Evolutionary conservation across 1,140 invertebrate species (phyloP).

Genomic region (Micrasema longulum): DNA sequence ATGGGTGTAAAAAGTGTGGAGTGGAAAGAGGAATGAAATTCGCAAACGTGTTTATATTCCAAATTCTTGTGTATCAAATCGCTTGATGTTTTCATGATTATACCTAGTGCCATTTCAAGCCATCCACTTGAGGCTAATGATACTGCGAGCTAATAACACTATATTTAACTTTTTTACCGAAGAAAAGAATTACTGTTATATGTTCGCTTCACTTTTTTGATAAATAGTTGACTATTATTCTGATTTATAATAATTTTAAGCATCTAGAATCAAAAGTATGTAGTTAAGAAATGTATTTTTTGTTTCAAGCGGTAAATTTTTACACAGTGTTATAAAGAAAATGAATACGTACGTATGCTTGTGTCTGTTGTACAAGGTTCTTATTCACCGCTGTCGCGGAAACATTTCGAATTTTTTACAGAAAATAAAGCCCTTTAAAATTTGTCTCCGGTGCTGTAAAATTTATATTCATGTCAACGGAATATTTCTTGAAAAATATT

Average conservation of each 20-base stretch:
- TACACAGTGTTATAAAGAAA: background rate
- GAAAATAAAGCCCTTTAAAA: slow-evolving; percentile 34
- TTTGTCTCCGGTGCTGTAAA: slow-evolving; percentile 25
- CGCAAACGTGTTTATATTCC: slow-evolving; percentile 30
- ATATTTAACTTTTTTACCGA: background rate
- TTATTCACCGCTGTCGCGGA: slow-evolving; percentile 19
- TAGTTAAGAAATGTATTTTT: background rate
- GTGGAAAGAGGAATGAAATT: slow-evolving; percentile 6
- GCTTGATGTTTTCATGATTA: slow-evolving; percentile 18
- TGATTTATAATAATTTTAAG: background rate
- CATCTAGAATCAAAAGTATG: background rate
- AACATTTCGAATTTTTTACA: slow-evolving; percentile 16
- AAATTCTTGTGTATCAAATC: slow-evolving; percentile 34
- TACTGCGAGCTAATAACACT: background rate
- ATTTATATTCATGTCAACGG: slow-evolving; percentile 37
- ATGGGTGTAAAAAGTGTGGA: slow-evolving; percentile 39
- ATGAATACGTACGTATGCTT: background rate
- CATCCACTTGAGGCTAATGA: slow-evolving; percentile 15
- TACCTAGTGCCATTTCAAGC: background rate
- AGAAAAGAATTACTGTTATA: too few species aligned
- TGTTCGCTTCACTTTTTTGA: too few species aligned
- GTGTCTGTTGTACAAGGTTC: background rate
- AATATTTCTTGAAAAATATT: slow-evolving; percentile 35
- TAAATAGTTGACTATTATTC: slow-evolving; percentile 1
- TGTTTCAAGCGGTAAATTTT: background rate